These are phyloP conservation scores for Motacilla tschutschensis DNA, from an alignment of 2,113 vertebrate genomes.

Conservation along the genomic window DNA sequence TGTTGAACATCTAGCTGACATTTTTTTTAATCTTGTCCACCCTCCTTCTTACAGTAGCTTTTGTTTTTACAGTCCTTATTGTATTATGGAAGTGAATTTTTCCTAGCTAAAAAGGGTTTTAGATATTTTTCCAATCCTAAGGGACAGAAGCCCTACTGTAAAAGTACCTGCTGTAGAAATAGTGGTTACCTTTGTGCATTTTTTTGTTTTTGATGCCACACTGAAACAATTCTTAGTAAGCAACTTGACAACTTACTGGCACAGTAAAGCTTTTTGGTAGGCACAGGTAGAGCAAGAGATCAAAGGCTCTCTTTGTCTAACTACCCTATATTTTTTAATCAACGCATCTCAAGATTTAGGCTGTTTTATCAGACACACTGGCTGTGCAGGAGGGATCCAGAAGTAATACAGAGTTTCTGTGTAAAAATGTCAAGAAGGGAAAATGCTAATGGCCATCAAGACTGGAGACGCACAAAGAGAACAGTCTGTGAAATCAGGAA, in stretches of 20 bases:
- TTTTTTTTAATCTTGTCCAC: background rate
- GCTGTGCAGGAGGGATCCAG: background rate
- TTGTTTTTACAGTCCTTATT: background rate
- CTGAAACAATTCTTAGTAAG: background rate
- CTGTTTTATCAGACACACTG: background rate
- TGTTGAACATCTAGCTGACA: background rate
- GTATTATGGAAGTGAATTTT: background rate
- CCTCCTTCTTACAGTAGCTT: fast-evolving
- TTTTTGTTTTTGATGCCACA: background rate
- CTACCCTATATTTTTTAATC: background rate
- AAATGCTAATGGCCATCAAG: background rate
- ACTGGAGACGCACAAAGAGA: background rate
- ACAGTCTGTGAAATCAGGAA: background rate
- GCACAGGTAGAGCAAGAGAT: background rate
- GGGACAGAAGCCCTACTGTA: background rate
- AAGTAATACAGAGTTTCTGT: background rate
- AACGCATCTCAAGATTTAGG: background rate
- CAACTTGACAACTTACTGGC: background rate
- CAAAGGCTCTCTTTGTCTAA: background rate
- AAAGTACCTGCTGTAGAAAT: background rate
- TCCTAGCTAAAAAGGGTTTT: background rate
- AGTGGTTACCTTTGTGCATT: background rate
- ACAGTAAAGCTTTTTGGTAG: background rate
- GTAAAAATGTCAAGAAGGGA: background rate
- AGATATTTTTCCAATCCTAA: background rate